These are phyloP conservation scores for Parauchenoglanis ngamensis DNA, from an alignment of 2,797 vertebrate species.

Conservation along the genomic window DNA sequence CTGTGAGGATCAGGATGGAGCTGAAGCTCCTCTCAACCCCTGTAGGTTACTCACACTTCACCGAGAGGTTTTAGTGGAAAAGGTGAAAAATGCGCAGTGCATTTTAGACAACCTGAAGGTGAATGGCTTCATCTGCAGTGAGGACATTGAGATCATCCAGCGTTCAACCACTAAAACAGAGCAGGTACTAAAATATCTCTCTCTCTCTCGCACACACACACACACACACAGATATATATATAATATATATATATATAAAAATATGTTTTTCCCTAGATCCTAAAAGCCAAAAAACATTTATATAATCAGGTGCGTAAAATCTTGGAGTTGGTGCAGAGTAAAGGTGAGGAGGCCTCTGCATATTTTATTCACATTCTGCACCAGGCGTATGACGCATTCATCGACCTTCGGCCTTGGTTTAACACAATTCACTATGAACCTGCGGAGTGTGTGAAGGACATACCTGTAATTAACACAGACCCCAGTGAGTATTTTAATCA, in stretches of 20 bases:
- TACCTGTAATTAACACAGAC: conserved; percentile 86
- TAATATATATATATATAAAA: no score
- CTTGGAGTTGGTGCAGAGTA: conserved; percentile 90
- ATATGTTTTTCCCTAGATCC: background rate
- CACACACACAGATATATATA: background rate
- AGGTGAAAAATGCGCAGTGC: conserved; percentile 83
- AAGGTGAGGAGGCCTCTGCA: conserved; percentile 89
- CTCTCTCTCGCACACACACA: background rate
- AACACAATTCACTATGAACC: conserved; percentile 79
- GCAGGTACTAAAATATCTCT: conserved; percentile 73
- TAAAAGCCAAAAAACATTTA: background rate
- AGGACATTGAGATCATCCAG: conserved; percentile 86
- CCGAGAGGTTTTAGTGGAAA: conserved; percentile 83
- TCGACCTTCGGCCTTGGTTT: conserved; percentile 89
- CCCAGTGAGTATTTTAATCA: conserved; percentile 77
- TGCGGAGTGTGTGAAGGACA: conserved; percentile 68
- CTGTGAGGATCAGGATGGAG: conserved; percentile 16
- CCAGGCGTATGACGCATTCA: conserved; percentile 83
- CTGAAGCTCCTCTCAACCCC: conserved; percentile 40
- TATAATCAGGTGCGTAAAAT: conserved; percentile 85
- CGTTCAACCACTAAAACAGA: conserved; percentile 81
- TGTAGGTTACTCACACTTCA: conserved; percentile 73
- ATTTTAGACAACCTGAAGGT: conserved; percentile 85
- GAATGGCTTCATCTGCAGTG: conserved; percentile 82
- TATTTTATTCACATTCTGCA: conserved; percentile 84